phyloP scores from a whole-genome alignment of 2,113 vertebrate genomes.

The Penelope pileata region DNA sequence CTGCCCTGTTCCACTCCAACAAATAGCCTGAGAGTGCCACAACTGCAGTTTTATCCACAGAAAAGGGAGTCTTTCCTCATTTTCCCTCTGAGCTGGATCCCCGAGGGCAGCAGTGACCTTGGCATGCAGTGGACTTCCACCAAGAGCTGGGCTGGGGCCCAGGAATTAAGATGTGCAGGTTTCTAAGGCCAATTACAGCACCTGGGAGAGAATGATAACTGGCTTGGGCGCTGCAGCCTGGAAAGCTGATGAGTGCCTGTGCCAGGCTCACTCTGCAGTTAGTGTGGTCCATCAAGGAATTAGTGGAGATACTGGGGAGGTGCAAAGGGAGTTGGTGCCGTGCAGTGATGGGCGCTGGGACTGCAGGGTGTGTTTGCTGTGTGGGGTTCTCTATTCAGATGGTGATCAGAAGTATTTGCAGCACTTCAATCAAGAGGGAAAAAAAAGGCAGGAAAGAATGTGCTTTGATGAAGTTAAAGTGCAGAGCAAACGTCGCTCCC shows the following conservation, averaged over 20 bases:
- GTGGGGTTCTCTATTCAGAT: constrained; percentile 2
- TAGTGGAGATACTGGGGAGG: background rate
- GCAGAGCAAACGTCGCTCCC: constrained; percentile 21
- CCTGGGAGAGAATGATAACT: background rate
- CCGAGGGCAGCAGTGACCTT: background rate
- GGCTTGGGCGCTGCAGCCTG: background rate
- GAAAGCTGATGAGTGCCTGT: background rate
- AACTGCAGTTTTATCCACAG: background rate
- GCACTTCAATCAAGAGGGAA: background rate
- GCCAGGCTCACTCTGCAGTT: background rate
- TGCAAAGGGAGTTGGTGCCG: background rate
- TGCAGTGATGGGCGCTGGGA: background rate
- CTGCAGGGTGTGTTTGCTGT: background rate
- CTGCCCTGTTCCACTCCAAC: background rate
- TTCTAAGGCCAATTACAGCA: background rate
- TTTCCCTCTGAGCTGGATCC: background rate
- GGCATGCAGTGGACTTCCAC: background rate
- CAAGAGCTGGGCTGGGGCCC: background rate
- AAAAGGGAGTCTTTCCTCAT: background rate
- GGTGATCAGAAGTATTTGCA: constrained; percentile 42
- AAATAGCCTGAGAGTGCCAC: background rate
- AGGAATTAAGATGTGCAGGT: background rate
- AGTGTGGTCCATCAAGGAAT: background rate
- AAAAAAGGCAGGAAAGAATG: background rate
- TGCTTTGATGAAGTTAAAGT: constrained; percentile 44